A percentile compares a stretch with the other conserved stretches of the same genome.
Conservation (phyloP, 1,140 invertebrate species). For the Cyrtorhinus lividipennis region DNA sequence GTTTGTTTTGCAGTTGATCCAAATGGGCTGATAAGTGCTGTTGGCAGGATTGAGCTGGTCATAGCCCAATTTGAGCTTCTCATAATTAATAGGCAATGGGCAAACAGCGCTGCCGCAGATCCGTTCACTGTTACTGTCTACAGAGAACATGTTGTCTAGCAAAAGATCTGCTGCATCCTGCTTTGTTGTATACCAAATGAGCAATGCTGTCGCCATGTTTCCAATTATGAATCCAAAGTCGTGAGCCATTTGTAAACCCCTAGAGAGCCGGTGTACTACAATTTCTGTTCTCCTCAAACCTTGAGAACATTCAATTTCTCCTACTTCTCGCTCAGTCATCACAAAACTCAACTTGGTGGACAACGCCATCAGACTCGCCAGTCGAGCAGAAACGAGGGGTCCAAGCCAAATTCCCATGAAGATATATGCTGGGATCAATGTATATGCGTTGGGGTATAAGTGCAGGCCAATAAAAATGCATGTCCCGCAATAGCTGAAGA, state of each 20-base stretch:
- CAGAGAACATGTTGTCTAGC: conserved; percentile 31
- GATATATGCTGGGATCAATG: conserved; percentile 42
- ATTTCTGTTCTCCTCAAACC: conserved; percentile 18
- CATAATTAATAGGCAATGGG: conserved; percentile 25
- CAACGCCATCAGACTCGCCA: conserved; percentile 41
- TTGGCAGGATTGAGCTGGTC: conserved; percentile 8
- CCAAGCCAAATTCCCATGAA: conserved; percentile 41
- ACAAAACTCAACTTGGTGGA: conserved; percentile 41
- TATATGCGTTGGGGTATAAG: conserved; percentile 43
- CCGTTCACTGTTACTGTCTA: conserved; percentile 32
- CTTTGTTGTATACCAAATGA: conserved; percentile 32
- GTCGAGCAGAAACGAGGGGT: conserved; percentile 38
- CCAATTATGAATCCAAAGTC: conserved; percentile 41
- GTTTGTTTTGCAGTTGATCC: conserved; percentile 31
- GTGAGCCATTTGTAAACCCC: conserved; percentile 38
- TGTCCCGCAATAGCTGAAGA: conserved; percentile 35
- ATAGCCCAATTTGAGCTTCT: neutral
- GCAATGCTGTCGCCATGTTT: conserved; percentile 33
- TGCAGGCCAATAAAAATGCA: conserved; percentile 40
- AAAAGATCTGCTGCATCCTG: conserved; percentile 11
- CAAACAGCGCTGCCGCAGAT: conserved; percentile 40
- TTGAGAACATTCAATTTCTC: conserved; percentile 21
- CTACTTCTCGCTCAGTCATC: conserved; percentile 37
- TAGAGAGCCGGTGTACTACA: conserved; percentile 25
- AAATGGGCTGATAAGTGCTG: conserved; percentile 22